A percentile compares a stretch with the other conserved stretches of the same genome.
Evolutionary conservation across 2,888 invertebrate species (phyloP).

Genomic region (Marasmarcha lunaedactyla): DNA sequence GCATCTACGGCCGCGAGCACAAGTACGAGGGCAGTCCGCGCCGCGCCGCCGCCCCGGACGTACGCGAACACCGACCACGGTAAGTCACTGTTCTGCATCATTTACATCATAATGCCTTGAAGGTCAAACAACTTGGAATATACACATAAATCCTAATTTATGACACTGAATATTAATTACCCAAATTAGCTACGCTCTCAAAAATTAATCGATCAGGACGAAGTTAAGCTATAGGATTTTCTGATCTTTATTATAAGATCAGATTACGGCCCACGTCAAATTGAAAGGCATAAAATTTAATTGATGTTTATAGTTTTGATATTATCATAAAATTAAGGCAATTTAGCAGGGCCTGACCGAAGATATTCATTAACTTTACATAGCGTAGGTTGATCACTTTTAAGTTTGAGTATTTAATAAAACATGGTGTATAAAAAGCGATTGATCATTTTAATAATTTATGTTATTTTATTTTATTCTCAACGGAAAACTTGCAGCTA

Average conservation of each 20-base stretch:
- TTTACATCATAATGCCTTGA: constrained; percentile 21
- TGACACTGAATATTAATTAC: too few species aligned
- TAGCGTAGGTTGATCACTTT: neutral
- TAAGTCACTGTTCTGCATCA: constrained; percentile 34
- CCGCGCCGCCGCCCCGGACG: constrained; percentile 48
- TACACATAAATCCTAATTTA: neutral
- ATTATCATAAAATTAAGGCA: constrained; percentile 43
- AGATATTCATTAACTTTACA: constrained; percentile 16
- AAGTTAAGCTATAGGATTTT: neutral
- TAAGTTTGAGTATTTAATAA: too few species aligned
- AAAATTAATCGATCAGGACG: neutral
- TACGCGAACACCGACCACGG: constrained; percentile 61
- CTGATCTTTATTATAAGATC: neutral
- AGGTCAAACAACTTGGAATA: neutral
- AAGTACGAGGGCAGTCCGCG: constrained; percentile 80
- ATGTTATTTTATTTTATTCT: too few species aligned
- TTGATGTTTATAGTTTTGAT: constrained; percentile 38
- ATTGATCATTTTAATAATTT: too few species aligned
- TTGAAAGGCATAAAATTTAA: constrained; percentile 34
- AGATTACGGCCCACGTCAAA: constrained; percentile 35
- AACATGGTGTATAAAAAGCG: too few species aligned
- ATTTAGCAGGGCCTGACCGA: constrained; percentile 25
- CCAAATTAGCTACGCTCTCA: neutral
- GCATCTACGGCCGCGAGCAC: constrained; percentile 87
- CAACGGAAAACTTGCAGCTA: too few species aligned